These are phyloP conservation scores for Echinarachnius parma DNA, from an alignment of 53 echinoderm and acorn worm species.

Conservation along the genomic window DNA sequence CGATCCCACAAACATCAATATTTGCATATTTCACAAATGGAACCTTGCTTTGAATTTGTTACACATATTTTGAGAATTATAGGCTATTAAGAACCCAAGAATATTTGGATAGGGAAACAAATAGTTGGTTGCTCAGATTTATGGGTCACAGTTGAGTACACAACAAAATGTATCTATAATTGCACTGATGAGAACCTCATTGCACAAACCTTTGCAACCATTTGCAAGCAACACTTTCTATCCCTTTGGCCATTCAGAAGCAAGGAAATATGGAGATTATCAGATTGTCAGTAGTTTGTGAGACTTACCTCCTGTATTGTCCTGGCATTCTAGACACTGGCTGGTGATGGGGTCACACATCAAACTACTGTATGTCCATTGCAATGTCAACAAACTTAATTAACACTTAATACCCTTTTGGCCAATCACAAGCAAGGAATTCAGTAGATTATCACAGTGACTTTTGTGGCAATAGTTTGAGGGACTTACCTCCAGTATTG, in stretches of 20 bases:
- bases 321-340: slow-evolving; percentile 70
- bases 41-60: too few relatives aligned
- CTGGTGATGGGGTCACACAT: slow-evolving; percentile 67
- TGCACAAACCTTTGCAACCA: too few relatives aligned
- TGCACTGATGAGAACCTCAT: too few relatives aligned
- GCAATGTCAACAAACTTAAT: neutral
- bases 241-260: neutral
- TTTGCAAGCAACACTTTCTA: neutral
- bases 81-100: too few relatives aligned
- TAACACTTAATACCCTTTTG: neutral
- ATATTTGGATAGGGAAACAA: too few relatives aligned
- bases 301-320: slow-evolving; percentile 77
- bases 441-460: neutral
- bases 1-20: too few relatives aligned
- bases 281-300: neutral
- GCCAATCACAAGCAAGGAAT: neutral
- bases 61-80: too few relatives aligned
- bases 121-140: too few relatives aligned
- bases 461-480: neutral
- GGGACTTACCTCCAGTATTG: slow-evolving; percentile 73
- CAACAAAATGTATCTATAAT: too few relatives aligned
- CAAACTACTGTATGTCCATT: slow-evolving; percentile 45
- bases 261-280: neutral
- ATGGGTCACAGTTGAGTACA: too few relatives aligned
- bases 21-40: too few relatives aligned